A percentile compares a stretch with the other conserved stretches of the same genome.
Conservation (phyloP, 2,797 vertebrate species). For the Amazona finschi region DNA sequence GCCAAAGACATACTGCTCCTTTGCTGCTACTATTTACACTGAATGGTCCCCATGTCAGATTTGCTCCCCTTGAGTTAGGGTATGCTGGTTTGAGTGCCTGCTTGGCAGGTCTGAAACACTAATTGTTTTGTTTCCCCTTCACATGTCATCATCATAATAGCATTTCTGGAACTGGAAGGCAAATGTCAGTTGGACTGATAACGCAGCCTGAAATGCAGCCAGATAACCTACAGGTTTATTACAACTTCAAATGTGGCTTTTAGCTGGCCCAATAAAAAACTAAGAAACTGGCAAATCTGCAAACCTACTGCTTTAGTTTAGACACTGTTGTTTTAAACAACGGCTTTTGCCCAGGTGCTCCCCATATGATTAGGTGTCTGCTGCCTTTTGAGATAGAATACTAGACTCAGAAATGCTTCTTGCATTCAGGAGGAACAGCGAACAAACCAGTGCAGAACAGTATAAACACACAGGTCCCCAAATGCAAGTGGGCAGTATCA, state of each 20-base stretch:
- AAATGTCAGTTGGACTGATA: neutral
- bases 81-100: neutral
- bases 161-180: neutral
- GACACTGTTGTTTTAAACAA: neutral
- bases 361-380: neutral
- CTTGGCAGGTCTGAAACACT: neutral
- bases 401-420: neutral
- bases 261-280: neutral
- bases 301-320: neutral
- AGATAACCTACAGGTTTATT: neutral
- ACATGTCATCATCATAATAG: slow-evolving; percentile 13
- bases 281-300: neutral
- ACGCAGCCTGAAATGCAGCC: neutral
- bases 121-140: slow-evolving; percentile 27
- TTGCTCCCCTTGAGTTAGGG: neutral
- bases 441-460: neutral
- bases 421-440: neutral
- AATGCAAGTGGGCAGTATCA: neutral
- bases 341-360: neutral
- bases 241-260: neutral
- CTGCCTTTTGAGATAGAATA: neutral
- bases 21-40: neutral
- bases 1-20: neutral
- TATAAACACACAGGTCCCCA: neutral
- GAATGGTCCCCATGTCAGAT: neutral